Conservation (phyloP, 2,797 vertebrate genomes). For the Peromyscus melanophrys region DNA sequence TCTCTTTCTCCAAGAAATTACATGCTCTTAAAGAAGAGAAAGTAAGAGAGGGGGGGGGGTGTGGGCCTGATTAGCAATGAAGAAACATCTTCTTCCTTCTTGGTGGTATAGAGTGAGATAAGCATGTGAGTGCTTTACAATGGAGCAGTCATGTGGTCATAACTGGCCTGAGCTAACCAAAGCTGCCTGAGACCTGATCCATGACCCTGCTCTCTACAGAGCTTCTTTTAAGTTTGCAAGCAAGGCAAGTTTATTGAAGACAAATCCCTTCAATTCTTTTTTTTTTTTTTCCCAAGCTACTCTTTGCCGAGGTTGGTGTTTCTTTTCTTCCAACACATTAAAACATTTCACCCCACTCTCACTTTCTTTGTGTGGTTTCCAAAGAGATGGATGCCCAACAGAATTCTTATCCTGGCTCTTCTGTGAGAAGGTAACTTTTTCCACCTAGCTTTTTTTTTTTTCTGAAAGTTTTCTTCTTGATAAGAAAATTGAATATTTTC, state of each 20-base stretch:
- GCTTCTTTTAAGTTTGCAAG: neutral
- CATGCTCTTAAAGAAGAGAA: neutral
- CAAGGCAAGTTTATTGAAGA: neutral
- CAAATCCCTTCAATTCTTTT: neutral
- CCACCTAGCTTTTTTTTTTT: neutral
- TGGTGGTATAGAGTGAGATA: neutral
- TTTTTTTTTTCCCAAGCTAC: neutral
- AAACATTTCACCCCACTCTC: neutral
- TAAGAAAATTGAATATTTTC: conserved; percentile 19
- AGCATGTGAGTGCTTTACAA: neutral
- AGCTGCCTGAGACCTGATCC: neutral
- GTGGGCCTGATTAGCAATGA: neutral
- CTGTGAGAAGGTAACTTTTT: neutral
- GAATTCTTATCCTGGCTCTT: neutral
- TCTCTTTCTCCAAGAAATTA: conserved; percentile 18
- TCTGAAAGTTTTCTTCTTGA: neutral
- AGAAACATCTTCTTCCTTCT: neutral
- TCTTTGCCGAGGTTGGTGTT: neutral
- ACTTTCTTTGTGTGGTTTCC: neutral
- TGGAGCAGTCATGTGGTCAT: neutral
- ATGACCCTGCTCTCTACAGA: neutral
- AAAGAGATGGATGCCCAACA: neutral
- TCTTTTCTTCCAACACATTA: conserved; percentile 4
- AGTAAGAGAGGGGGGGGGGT: too few species aligned
- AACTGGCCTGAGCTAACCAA: neutral